A percentile compares a stretch with the other conserved stretches of the same genome.
Evolutionary conservation across 1,140 invertebrate genomes (phyloP).

Genomic region (Musca vetustissima): DNA sequence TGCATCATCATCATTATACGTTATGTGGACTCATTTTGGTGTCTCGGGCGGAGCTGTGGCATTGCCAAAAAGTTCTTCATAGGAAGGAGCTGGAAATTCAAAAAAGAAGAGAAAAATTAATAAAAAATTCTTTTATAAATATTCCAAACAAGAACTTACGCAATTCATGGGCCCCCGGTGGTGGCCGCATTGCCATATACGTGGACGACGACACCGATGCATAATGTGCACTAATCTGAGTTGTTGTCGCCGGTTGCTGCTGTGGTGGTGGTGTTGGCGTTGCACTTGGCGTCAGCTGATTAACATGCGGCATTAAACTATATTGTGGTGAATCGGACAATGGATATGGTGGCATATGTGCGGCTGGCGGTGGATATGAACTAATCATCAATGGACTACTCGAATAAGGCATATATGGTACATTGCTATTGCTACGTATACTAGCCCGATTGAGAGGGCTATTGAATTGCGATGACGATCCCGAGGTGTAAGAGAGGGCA

Average conservation of each 20-base stretch:
- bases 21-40: conserved; percentile 34
- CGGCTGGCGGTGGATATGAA: conserved; percentile 49
- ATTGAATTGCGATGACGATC: conserved; percentile 44
- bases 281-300: conserved; percentile 27
- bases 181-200: conserved; percentile 6
- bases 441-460: conserved; percentile 42
- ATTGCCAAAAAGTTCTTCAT: conserved; percentile 49
- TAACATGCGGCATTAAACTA: conserved; percentile 33
- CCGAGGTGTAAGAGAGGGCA: conserved; percentile 45
- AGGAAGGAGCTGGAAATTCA: conserved; percentile 49
- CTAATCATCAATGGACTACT: conserved; percentile 47
- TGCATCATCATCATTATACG: neutral
- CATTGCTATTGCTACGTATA: conserved; percentile 39
- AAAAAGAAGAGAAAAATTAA: neutral
- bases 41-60: conserved; percentile 41
- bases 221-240: neutral
- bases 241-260: neutral
- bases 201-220: conserved; percentile 23
- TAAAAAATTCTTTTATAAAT: neutral
- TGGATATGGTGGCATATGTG: conserved; percentile 41
- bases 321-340: conserved; percentile 44
- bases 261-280: neutral
- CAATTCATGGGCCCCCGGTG: conserved; percentile 40
- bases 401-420: conserved; percentile 50
- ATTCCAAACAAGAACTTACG: conserved; percentile 35